Evolutionary conservation across 2,113 vertebrate genomes (phyloP).

Genomic region (Panurus biarmicus): DNA sequence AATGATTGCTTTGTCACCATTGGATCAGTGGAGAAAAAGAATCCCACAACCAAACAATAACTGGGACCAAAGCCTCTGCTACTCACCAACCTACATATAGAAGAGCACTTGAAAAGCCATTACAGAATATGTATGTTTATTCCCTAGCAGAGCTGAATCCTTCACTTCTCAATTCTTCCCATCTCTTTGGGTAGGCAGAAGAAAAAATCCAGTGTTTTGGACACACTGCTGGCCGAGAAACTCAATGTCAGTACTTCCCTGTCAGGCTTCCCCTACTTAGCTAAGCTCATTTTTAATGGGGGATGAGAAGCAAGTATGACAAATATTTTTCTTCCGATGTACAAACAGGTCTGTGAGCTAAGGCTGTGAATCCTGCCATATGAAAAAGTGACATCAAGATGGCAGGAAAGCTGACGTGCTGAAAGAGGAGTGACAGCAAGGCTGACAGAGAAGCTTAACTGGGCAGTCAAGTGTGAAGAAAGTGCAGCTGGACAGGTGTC

Average conservation of each 20-base stretch:
- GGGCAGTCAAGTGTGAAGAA: not conserved
- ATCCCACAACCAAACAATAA: not conserved
- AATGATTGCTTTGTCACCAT: not conserved
- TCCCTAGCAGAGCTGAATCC: not conserved
- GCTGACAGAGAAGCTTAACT: constrained; percentile 13
- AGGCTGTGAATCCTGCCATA: not conserved
- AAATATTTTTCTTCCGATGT: not conserved
- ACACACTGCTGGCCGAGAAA: not conserved
- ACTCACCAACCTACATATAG: not conserved
- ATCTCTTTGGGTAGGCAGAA: not conserved
- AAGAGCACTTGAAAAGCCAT: not conserved
- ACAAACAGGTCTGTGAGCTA: not conserved
- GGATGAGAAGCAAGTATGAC: not conserved
- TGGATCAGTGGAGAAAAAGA: not conserved
- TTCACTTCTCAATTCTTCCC: not conserved
- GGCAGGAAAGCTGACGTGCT: not conserved
- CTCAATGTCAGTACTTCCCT: not conserved
- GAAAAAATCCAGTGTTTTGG: not conserved
- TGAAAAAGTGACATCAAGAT: not conserved
- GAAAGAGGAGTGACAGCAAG: not conserved
- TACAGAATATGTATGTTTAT: not conserved
- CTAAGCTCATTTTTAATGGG: not conserved
- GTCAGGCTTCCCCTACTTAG: not conserved
- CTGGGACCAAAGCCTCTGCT: not conserved
- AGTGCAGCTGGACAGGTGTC: not conserved